Evolutionary conservation across 2,888 invertebrate species (phyloP), one percentile per base, ranked within the genome.

Genomic region (Aphidius colemani): DNA sequence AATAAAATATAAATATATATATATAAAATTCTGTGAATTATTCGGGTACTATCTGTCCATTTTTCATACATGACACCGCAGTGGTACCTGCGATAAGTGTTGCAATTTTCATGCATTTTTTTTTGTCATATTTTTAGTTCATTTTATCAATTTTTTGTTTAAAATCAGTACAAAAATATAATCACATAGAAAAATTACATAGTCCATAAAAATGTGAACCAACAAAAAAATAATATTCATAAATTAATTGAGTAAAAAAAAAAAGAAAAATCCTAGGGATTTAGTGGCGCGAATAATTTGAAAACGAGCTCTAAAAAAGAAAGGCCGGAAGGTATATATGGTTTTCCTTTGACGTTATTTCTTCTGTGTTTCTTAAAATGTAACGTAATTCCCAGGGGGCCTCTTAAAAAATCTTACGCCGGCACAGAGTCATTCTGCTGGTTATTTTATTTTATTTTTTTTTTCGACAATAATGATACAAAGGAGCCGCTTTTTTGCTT

Each of bases 381-480:
- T 48, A 53, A 48, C 53, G 61, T 53, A 53, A 53, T 61, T 61
- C 40, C 18, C 30, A 59, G 49, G 39, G 48, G 39, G 56, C 46
- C 18, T 60, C 57, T 53, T 57, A 51, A 10, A 51, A 30, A 51
- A 51, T 39, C 39, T n/a, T 10, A 39, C 39, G 51, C 51, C 51
- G 51, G 39, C 40, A 51, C 30, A 30, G 30, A 30, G 30, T 30
- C 30, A 30, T 30, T 30, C 30, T 30, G 30, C 30, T 30, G 30
- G 30, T 30, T 30, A 30, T 30, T 30, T 30, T 5, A 5, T 5
- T 51, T 9, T 10, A 51, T 51, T 13, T 49, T 13, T 49, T 49
- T 49, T 49, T 11, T 49, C 43, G 66, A 66, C 67, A 74, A 74
- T 74, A 72, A 74, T 71, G 70, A 70, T 70, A 74, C 68, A 75